A percentile compares a stretch with the other conserved stretches of the same genome.
Conservation (phyloP, 2,113 vertebrate species). For the Okapia johnstoni region DNA sequence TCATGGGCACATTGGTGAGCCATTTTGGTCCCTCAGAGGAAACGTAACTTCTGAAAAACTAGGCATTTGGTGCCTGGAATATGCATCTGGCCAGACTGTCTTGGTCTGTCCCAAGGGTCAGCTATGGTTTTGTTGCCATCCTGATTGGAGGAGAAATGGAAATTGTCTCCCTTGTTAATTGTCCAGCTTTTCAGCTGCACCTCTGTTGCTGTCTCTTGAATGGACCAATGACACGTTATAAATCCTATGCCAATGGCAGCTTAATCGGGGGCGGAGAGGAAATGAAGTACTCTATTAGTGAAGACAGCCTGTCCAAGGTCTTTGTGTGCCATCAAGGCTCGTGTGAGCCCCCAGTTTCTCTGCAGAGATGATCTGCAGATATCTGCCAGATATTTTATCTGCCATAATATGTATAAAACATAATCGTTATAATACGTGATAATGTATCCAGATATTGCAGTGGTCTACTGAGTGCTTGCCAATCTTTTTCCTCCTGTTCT, state of each 20-base stretch:
- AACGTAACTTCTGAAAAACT: not conserved
- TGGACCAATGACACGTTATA: conserved; percentile 30
- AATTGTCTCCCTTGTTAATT: not conserved
- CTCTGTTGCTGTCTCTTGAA: conserved; percentile 28
- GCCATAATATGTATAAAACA: not conserved
- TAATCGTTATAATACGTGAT: not conserved
- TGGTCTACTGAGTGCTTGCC: not conserved
- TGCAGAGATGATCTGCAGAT: not conserved
- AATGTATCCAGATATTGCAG: not conserved
- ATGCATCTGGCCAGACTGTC: not conserved
- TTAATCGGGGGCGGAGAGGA: not conserved
- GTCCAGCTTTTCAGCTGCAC: conserved; percentile 33
- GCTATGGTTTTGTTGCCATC: not conserved
- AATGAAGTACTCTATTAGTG: not conserved
- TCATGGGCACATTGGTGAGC: not conserved
- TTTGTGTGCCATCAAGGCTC: not conserved
- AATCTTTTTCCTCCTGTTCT: not conserved
- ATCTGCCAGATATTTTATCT: not conserved
- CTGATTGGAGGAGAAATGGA: conserved; percentile 7
- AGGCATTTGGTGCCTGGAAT: not conserved
- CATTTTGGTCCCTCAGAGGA: not conserved
- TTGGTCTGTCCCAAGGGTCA: not conserved
- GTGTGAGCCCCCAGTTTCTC: not conserved
- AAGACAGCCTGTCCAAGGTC: not conserved
- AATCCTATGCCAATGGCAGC: conserved; percentile 32